Evolutionary conservation across 1,140 invertebrate genomes (phyloP).

Genomic region (Portunus trituberculatus): DNA sequence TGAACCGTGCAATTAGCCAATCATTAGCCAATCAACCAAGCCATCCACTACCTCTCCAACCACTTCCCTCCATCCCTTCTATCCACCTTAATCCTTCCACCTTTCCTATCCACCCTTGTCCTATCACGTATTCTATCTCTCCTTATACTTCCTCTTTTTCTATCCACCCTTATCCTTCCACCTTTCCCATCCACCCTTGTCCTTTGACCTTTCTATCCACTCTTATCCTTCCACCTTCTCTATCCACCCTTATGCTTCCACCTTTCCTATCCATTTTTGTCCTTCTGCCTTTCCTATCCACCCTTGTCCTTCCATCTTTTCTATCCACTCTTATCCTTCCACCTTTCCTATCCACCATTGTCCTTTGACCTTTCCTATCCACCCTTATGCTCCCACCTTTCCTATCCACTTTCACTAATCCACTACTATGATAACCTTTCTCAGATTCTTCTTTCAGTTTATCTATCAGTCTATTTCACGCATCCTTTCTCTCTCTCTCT

Average conservation of each 20-base stretch:
- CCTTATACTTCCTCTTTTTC: neutral
- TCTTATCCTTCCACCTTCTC: neutral
- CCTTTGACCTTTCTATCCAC: neutral
- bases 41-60: neutral
- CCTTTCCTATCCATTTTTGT: too few relatives aligned
- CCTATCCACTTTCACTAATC: too few relatives aligned
- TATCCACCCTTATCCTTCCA: neutral
- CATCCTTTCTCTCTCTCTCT: too few relatives aligned
- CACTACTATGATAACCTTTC: too few relatives aligned
- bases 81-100: neutral
- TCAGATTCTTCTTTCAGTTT: too few relatives aligned
- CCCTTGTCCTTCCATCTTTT: neutral
- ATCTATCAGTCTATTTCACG: too few relatives aligned
- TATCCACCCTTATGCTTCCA: neutral
- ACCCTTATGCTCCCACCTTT: neutral
- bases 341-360: neutral
- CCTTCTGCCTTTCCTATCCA: neutral
- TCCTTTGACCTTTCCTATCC: neutral
- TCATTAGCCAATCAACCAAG: neutral
- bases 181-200: neutral
- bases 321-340: neutral
- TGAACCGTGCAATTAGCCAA: neutral
- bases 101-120: too few relatives aligned
- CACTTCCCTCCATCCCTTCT: neutral
- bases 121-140: too few relatives aligned